Evolutionary conservation across 2,888 invertebrate genomes (phyloP).

Genomic region (Eledone cirrhosa): DNA sequence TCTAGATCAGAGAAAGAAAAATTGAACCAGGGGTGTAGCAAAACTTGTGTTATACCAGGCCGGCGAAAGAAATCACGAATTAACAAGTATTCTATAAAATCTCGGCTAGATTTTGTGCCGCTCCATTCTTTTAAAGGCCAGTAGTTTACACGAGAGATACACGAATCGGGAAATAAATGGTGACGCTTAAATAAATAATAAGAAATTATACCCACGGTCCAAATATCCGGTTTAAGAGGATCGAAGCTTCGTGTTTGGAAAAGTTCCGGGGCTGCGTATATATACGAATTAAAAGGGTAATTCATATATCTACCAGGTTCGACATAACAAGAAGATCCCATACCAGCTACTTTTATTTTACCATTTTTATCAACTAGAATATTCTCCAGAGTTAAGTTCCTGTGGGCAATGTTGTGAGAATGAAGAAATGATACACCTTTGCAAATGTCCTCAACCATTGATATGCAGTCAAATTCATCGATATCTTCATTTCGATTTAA

Average conservation of each 20-base stretch:
- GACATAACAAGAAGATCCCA: neutral
- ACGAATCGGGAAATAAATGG: slow-evolving; percentile 8
- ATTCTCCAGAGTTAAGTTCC: neutral
- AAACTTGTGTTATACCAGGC: neutral
- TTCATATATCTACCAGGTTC: neutral
- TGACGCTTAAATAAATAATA: slow-evolving; percentile 5
- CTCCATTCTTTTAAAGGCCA: neutral
- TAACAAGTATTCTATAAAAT: neutral
- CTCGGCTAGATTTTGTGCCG: neutral
- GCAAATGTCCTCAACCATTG: neutral
- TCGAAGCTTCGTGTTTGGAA: slow-evolving; percentile 16
- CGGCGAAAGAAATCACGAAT: neutral
- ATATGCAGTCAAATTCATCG: neutral
- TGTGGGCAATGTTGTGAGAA: slow-evolving; percentile 1
- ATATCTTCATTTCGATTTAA: neutral
- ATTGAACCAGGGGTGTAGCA: neutral
- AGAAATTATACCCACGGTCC: neutral
- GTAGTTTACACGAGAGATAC: neutral
- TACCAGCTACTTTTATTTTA: slow-evolving; percentile 5
- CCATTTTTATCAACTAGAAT: neutral
- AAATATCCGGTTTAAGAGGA: slow-evolving; percentile 14
- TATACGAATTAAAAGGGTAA: neutral
- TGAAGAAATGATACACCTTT: neutral
- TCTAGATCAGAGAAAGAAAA: too few species aligned
- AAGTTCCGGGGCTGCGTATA: slow-evolving; percentile 1